Conservation (phyloP, 2,888 invertebrate species). For the Harpagoxenus sublaevis region DNA sequence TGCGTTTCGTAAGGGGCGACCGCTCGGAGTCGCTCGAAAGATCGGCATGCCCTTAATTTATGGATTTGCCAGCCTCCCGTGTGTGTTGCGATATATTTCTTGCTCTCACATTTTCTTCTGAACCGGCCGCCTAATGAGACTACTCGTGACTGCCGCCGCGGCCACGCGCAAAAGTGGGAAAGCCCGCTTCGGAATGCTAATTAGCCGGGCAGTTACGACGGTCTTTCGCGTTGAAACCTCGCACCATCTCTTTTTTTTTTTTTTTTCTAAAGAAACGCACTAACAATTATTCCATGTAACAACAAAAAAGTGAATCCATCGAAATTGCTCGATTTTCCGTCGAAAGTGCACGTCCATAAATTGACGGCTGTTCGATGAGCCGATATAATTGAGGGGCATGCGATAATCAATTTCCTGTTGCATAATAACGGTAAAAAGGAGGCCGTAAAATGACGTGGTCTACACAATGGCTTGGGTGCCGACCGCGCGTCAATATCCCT, state of each 20-base stretch:
- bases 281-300: neutral
- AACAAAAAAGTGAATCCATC: neutral
- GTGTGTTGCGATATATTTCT: conserved; percentile 53
- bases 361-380: conserved; percentile 14
- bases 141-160: conserved; percentile 16
- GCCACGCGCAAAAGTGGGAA: conserved; percentile 62
- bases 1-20: conserved; percentile 44
- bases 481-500: neutral
- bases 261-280: neutral
- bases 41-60: conserved; percentile 57
- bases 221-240: neutral
- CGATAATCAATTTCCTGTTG: conserved; percentile 54
- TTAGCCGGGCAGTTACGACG: conserved; percentile 25
- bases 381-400: conserved; percentile 31
- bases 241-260: neutral
- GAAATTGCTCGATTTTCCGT: conserved; percentile 13
- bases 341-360: conserved; percentile 11
- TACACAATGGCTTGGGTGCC: conserved; percentile 35
- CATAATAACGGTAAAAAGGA: conserved; percentile 55
- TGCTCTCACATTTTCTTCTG: conserved; percentile 68
- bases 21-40: conserved; percentile 37
- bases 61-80: conserved; percentile 47
- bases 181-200: conserved; percentile 54
- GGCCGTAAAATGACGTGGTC: conserved; percentile 48
- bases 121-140: conserved; percentile 64